Base-by-base conservation (phyloP, 2,113 vertebrate species). In the Ammodytes dubius region DNA sequence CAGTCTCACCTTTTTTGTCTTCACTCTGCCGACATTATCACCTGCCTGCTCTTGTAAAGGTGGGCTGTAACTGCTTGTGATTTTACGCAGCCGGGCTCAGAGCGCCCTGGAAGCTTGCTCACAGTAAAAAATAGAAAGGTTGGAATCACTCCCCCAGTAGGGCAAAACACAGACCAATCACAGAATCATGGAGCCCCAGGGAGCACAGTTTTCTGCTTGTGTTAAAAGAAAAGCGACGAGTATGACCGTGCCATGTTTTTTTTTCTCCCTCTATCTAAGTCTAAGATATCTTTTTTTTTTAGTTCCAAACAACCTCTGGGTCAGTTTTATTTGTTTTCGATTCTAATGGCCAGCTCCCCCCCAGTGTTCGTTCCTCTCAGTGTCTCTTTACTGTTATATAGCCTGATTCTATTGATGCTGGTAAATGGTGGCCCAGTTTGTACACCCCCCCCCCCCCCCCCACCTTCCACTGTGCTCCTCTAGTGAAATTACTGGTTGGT, bases 401-500 rank as follows among this genome's bases (percentile, higher is more conserved):
- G 74, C 78, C 82, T 79, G 77, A 89, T 79, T 91, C 68, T 65
- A 58, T 82, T 46, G 85, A 84, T 68, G 84, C 85, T 84, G 79
- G 89, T 91, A 91, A 90, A 91, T 78, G 89, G 82, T 87, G 82
- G 77, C 88, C 89, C 91, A 92, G 87, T 91, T 91, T 88, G 80
- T 43, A 27, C 57, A 68, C 79, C 83, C 70, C 47, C 27, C 46
- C n/a, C 57, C 75, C 70, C 63, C 8, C 46, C 17, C 12, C 11
- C 88, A 89, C 78, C 88, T 27, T 27, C 27, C 27, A 27, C 1
- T 27, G 27, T 27, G 27, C 27, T 27, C 27, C 50, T 77, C 87
- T 86, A 86, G 89, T 88, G 88, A 95, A 94, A 95, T 95, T 95
- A 94, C 91, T 91, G 88, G 81, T 86, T 87, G 94, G 95, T 95